Conservation (phyloP, 2,797 vertebrate genomes). For the Halcyon leucocephala region DNA sequence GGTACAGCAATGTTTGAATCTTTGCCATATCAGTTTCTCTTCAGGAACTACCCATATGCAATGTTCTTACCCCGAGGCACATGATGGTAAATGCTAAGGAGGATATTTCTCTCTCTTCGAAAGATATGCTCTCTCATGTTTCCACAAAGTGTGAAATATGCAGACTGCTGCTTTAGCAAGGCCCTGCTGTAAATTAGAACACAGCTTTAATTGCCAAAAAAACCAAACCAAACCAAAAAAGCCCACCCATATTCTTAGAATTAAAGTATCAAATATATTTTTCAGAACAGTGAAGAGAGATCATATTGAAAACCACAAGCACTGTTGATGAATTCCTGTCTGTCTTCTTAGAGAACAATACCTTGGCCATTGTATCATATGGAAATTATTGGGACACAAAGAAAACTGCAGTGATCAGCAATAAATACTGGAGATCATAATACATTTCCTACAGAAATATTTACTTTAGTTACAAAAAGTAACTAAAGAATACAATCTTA, state of each 20-base stretch:
- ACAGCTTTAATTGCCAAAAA: not conserved
- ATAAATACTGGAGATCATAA: not conserved
- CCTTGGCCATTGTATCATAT: not conserved
- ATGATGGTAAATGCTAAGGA: not conserved
- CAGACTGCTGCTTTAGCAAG: not conserved
- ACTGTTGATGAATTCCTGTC: not conserved
- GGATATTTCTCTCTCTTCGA: not conserved
- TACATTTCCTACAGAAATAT: not conserved
- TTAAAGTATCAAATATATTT: not conserved
- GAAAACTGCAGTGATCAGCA: not conserved
- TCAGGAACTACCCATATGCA: not conserved
- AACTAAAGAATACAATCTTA: not conserved
- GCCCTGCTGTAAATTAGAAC: not conserved
- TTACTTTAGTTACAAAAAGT: not conserved
- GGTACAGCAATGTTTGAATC: not conserved
- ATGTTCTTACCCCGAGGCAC: not conserved
- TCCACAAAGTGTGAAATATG: not conserved
- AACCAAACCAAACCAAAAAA: not conserved
- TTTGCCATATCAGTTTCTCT: not conserved
- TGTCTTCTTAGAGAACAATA: not conserved
- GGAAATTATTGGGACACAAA: not conserved
- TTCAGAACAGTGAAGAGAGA: not conserved
- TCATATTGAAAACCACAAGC: not conserved
- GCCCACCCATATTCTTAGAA: not conserved
- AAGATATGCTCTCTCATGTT: slow-evolving; percentile 4